Base-by-base conservation (phyloP, 2,797 vertebrate species). In the Smutsia gigantea region DNA sequence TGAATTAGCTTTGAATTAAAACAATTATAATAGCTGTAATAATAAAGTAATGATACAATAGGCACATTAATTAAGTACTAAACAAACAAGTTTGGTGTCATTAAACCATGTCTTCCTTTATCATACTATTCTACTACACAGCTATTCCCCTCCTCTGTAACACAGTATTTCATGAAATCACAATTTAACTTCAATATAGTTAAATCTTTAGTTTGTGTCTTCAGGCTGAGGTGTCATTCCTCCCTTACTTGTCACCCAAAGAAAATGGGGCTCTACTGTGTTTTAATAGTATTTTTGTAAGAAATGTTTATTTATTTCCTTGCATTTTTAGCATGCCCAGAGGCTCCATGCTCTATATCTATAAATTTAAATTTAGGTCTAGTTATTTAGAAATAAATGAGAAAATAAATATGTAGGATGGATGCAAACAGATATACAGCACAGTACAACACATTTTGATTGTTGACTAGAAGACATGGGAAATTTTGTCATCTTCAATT, bases 401-500 rank as follows among this genome's bases (percentile, higher is more conserved):
- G 95, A 90, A 97, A 95, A 95, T 95, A 97, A 96, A 95, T 93
- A 93, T 89, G 66, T 77, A 92, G 75, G 46, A 34, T 69, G 39
- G 55, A 74, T 84, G 31, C 61, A 90, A 84, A 63, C 27, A 92
- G 53, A 90, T 49, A 83, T 6, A 82, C 2, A 82, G 74, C 83
- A 63, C 34, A 93, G 46, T 57, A 94, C 61, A 96, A 78, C 15
- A 59, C 69, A 71, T 93, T 96, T 94, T 95, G 91, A 87, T 96
- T 98, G 85, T 69, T 95, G 63, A 95, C 96, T 95, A 57, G 98
- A 98, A 98, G 98, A 55, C 69, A 95, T 86, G 68, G 93, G 9
- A 79, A 90, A 98, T 98, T 90, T 98, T 97, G 97, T 97, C 97
- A 85, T 97, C 94, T 98, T 98, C 97, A 97, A 37, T 96, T 87